Conservation (phyloP, 2,888 invertebrate genomes). For the Nasonovia ribisnigri region DNA sequence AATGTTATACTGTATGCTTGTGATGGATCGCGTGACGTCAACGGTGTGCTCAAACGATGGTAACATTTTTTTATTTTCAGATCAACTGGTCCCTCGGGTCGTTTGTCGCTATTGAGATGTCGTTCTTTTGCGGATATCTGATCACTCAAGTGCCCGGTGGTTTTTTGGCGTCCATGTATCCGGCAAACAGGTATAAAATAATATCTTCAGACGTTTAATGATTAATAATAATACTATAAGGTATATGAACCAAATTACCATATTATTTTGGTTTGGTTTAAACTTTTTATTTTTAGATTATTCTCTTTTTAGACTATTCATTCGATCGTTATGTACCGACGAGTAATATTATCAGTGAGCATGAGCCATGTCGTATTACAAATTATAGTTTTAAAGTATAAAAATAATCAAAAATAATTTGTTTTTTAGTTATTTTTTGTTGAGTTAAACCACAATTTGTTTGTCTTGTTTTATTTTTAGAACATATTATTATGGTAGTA, state of each 20-base stretch:
- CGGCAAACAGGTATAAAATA: constrained; percentile 85
- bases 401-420: neutral
- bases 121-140: constrained; percentile 98
- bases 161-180: constrained; percentile 95
- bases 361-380: neutral
- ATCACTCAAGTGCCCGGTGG: constrained; percentile 99
- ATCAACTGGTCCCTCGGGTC: constrained; percentile 89
- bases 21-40: neutral
- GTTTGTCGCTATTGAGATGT: constrained; percentile 90
- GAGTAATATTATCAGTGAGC: neutral
- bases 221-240: neutral
- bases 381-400: neutral
- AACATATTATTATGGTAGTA: neutral
- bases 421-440: neutral
- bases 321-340: neutral
- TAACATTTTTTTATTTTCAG: constrained; percentile 9
- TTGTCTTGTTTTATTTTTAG: neutral
- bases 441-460: neutral
- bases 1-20: neutral
- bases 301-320: neutral
- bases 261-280: neutral
- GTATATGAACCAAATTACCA: neutral
- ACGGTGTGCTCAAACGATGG: neutral
- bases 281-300: neutral
- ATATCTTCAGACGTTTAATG: neutral